These are phyloP conservation scores for Myocastor coypus DNA, from an alignment of 2,113 vertebrate genomes.

Conservation along the genomic window DNA sequence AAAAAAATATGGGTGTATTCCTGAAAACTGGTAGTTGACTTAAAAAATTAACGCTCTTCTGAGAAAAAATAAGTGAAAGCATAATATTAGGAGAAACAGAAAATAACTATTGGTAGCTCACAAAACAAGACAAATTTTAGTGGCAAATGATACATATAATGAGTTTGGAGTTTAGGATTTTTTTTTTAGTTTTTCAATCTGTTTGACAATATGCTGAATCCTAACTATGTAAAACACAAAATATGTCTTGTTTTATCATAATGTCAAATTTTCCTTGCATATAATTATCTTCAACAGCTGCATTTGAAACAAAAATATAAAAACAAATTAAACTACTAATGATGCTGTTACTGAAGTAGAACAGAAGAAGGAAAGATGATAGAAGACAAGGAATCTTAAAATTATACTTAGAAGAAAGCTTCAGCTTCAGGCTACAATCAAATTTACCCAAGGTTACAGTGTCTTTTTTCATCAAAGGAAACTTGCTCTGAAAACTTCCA, in stretches of 20 bases:
- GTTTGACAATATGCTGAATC: not conserved
- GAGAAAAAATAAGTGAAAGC: not conserved
- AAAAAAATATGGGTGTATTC: not conserved
- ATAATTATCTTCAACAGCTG: not conserved
- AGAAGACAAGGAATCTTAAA: not conserved
- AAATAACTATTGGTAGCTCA: conserved; percentile 13
- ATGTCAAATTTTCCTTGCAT: not conserved
- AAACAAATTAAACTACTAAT: not conserved
- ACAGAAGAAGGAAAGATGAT: not conserved
- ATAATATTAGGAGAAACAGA: not conserved
- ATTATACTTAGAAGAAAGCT: not conserved
- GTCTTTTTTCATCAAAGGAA: not conserved
- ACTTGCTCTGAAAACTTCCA: not conserved
- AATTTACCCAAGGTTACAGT: not conserved
- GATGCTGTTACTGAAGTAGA: not conserved
- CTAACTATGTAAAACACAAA: not conserved
- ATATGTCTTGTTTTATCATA: not conserved
- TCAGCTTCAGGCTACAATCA: not conserved
- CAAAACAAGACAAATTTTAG: conserved; percentile 1
- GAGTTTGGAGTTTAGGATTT: not conserved
- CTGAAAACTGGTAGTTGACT: conserved; percentile 13
- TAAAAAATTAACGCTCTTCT: not conserved
- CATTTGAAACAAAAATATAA: conserved; percentile 32
- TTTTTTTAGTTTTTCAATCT: conserved; percentile 14
- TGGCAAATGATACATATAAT: not conserved